Evolutionary conservation across 2,797 vertebrate genomes (phyloP), one percentile per base, ranked within the genome.

Genomic region (Chloroceryle amazona): DNA sequence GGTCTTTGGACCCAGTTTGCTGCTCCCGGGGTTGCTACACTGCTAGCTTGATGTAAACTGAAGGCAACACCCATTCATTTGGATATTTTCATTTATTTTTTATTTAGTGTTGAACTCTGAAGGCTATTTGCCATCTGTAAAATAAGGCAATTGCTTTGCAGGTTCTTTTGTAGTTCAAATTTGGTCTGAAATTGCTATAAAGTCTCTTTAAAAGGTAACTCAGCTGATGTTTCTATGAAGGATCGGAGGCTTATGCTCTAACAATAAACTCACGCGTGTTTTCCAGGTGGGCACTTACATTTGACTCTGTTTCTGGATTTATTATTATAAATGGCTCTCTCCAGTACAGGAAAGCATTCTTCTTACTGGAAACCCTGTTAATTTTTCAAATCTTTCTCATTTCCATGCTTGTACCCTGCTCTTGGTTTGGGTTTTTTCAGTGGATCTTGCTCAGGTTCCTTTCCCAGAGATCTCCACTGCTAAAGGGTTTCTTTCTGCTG

Each of bases 241-340:
- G 41, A 7, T 18, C 41, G 14, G n/a, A 41, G 33, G 1, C 26
- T 41, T 25, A 17, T 29, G 13, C 42, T 85, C 29, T 25, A 29
- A 0, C 12, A 19, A 5, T 3, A 9, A 26, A 31, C 28, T 33
- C 16, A 23, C 10, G 13, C 17, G 0, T 20, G 4, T 14, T 62
- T 66, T 52, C 23, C 46, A 54, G 41, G 41, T 10, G 37, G 37
- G 35, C 12, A 70, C 21, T 39, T 66, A 8, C 17, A 5, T 35
- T 51, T 70, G n/a, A 10, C 51, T 52, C 17, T 29, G 3, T 28
- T 10, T 12, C 57, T 55, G 13, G 37, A 29, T 58, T 92, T 29
- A 10, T 7, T 62, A 15, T 54, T 6, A 1, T 16, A 9, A 71
- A 46, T 8, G 37, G 9, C 61, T 67, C 5, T 23, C 58, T 19